Evolutionary conservation across 2,888 invertebrate species (phyloP), one percentile per base, ranked within the genome.

Genomic region (Strigamia crassipes): DNA sequence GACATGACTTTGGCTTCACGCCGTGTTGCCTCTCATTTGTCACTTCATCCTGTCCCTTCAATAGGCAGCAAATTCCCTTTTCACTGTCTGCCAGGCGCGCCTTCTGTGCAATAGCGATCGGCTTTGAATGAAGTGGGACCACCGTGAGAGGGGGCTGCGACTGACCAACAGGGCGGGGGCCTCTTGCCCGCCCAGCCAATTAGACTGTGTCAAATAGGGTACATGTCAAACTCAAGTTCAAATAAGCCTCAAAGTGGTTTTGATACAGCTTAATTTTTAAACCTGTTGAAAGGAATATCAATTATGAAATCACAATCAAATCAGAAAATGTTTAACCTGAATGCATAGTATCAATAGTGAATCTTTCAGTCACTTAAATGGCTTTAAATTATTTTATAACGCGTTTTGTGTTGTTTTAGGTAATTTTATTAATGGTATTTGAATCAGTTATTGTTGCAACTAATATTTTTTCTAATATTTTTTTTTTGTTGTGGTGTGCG

Each of bases 181-280:
- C 51, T 51, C 23, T 80, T 31, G 80, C 80, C 80, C 80, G 46
- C 80, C 80, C 80, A 80, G 15, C 80, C 46, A 51, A 80, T 80
- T 80, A 80, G 80, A 51, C 51, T 73, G 27, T 73, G 73, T 73
- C 73, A 73, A 73, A 73, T 73, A 27, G 73, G 23, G 31, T 73
- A 73, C 73, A 73, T 27, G 73, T 73, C 73, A 73, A 73, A 73
- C 73, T 73, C 73, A 31, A 31, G 73, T 73, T 73, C 56, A 56
- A 56, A 56, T 73, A 23, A 27, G 73, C n/a, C 73, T 73, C 18
- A 56, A 56, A 56, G 56, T 56, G 56, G 8, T 56, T 56, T 56
- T 56, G 18, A 56, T 56, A 56, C 56, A 18, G 56, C 21, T 56
- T 56, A 56, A 56, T 56, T 56, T 56, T 2, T 38, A 56, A 56